Evolutionary conservation across 1,140 invertebrate genomes (phyloP).

Genomic region (Agraylea sexmaculata): DNA sequence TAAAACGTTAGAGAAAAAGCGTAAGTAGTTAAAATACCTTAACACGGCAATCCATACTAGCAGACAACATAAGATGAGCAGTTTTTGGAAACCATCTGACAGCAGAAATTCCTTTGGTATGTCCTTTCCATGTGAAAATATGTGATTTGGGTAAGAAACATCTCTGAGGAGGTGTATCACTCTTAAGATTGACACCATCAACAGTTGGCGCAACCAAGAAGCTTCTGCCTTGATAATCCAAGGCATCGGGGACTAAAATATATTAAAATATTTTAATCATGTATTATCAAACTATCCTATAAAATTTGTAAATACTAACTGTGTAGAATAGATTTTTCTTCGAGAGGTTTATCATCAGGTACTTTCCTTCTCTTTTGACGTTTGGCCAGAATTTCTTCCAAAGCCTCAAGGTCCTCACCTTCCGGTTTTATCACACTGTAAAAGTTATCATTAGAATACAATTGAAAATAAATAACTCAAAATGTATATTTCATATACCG

Average conservation of each 20-base stretch:
- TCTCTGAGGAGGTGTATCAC: conserved; percentile 84
- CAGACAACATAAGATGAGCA: conserved; percentile 89
- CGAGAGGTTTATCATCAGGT: conserved; percentile 79
- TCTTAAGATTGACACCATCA: conserved; percentile 87
- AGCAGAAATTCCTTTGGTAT: conserved; percentile 93
- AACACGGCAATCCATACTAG: conserved; percentile 93
- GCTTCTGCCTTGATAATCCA: conserved; percentile 94
- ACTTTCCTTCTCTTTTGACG: conserved; percentile 72
- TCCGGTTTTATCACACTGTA: conserved; percentile 68
- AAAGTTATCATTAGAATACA: neutral
- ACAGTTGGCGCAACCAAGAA: conserved; percentile 92
- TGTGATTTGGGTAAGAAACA: conserved; percentile 97
- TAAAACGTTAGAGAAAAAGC: too few species aligned
- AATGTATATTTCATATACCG: conserved; percentile 26
- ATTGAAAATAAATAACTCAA: neutral
- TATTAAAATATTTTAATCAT: conserved; percentile 22
- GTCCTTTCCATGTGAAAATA: conserved; percentile 93
- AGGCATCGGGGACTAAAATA: conserved; percentile 75
- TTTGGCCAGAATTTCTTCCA: conserved; percentile 93
- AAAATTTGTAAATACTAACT: conserved; percentile 47
- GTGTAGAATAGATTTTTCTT: conserved; percentile 92
- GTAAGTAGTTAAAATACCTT: conserved; percentile 60
- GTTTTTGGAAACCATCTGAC: conserved; percentile 93
- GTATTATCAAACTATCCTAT: too few species aligned
- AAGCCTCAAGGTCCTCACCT: conserved; percentile 82